Conservation (phyloP, 2,797 vertebrate species). For the Megalops cyprinoides region DNA sequence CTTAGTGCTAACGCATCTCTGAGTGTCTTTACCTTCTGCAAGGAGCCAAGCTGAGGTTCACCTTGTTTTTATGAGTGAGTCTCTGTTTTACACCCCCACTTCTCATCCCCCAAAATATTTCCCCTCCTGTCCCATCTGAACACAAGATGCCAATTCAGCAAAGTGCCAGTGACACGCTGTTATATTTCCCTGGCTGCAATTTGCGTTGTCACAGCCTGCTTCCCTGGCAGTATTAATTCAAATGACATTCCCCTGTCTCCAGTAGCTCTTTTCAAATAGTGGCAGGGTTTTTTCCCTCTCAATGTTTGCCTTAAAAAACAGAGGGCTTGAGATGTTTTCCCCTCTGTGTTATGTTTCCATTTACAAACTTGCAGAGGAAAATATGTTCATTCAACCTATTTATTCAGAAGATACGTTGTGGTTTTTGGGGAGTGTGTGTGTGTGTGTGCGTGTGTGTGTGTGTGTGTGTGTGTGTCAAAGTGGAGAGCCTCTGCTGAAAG, state of each 20-base stretch:
- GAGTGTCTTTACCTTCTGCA: not conserved
- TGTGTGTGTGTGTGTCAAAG: conserved; percentile 36
- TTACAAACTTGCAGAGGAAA: conserved; percentile 19
- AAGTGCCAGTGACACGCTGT: conserved; percentile 28
- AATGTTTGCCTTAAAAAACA: conserved; percentile 48
- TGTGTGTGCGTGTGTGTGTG: conserved; percentile 40
- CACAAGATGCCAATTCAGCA: conserved; percentile 21
- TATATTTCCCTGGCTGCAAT: conserved; percentile 35
- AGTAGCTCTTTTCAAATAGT: too few species aligned
- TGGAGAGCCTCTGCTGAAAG: too few species aligned
- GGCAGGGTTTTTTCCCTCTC: too few species aligned
- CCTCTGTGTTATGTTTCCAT: conserved; percentile 41
- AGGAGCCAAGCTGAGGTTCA: not conserved
- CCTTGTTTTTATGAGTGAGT: not conserved
- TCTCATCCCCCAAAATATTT: not conserved
- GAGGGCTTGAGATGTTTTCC: conserved; percentile 46
- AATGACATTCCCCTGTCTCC: conserved; percentile 11
- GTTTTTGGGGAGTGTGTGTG: conserved; percentile 30
- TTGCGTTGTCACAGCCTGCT: conserved; percentile 41
- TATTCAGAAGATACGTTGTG: too few species aligned
- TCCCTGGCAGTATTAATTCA: conserved; percentile 46
- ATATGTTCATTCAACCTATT: conserved; percentile 29
- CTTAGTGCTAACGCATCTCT: not conserved
- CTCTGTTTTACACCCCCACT: not conserved
- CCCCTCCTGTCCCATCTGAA: not conserved